A percentile compares a stretch with the other conserved stretches of the same genome.
Evolutionary conservation across 1,140 invertebrate genomes (phyloP).

Genomic region (Dryas iulia): DNA sequence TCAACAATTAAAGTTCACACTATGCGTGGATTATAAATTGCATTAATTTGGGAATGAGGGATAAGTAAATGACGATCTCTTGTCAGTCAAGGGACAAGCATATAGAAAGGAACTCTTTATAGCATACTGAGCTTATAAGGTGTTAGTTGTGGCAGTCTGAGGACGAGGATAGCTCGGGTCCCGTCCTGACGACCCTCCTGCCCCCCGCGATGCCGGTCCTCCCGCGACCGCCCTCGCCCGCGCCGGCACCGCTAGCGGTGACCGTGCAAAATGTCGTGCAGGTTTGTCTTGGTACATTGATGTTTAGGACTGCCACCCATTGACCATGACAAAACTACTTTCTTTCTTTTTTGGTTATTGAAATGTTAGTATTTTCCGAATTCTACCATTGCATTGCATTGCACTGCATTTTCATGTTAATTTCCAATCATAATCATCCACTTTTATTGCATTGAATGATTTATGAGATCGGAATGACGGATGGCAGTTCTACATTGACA

Average conservation of each 20-base stretch:
- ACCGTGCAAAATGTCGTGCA: slow-evolving; percentile 41
- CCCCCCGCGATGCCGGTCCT: slow-evolving; percentile 49
- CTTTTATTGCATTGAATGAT: not conserved
- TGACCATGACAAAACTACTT: not conserved
- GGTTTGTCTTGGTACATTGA: slow-evolving; percentile 44
- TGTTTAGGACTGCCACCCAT: slow-evolving; percentile 8
- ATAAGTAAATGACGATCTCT: not conserved
- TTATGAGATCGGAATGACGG: not conserved
- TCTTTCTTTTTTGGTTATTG: not conserved
- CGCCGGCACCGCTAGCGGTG: slow-evolving; percentile 41
- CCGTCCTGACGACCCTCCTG: slow-evolving; percentile 57
- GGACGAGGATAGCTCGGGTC: slow-evolving; percentile 49
- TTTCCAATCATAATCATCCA: not conserved
- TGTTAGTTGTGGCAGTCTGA: slow-evolving; percentile 39
- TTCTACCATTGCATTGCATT: not conserved
- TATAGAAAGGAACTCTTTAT: not conserved
- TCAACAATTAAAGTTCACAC: no score
- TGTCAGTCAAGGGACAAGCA: not conserved
- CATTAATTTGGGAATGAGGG: not conserved
- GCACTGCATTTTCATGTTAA: not conserved
- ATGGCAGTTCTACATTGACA: slow-evolving; percentile 15
- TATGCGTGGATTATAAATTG: no score
- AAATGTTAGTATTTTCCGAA: not conserved
- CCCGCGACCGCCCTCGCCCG: slow-evolving; percentile 34
- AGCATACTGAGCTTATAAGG: not conserved